phyloP scores from a whole-genome alignment of 2,113 vertebrate genomes.

The Apteryx mantelli region DNA sequence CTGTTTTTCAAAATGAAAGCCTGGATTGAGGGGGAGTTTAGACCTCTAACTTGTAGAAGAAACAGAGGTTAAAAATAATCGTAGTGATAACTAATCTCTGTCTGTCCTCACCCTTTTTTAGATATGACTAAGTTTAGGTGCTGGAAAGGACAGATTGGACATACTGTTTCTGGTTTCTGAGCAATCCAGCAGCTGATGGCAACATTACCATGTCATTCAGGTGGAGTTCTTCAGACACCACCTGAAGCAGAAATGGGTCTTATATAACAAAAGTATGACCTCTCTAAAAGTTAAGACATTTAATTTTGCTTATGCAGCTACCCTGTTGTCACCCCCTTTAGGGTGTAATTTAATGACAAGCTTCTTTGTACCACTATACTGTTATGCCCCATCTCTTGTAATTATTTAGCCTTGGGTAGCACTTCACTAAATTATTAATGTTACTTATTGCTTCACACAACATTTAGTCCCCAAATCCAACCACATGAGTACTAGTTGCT shows the following conservation, averaged over 20 bases:
- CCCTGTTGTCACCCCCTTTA: not conserved
- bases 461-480: not conserved
- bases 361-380: not conserved
- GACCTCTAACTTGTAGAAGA: not conserved
- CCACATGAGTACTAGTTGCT: not conserved
- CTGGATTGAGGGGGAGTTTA: not conserved
- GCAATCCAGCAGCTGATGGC: not conserved
- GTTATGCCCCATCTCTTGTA: not conserved
- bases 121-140: not conserved
- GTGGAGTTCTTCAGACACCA: not conserved
- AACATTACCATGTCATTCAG: not conserved
- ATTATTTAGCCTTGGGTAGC: not conserved
- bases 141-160: not conserved
- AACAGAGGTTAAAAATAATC: not conserved
- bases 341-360: not conserved
- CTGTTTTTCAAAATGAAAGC: not conserved
- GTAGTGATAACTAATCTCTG: not conserved
- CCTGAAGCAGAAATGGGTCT: not conserved
- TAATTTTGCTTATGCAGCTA: not conserved
- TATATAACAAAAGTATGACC: not conserved
- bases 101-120: not conserved
- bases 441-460: not conserved
- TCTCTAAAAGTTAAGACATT: not conserved
- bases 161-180: not conserved
- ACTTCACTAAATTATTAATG: constrained; percentile 36